These are phyloP conservation scores for Delphinus delphis DNA, from an alignment of 2,113 vertebrate genomes.

Conservation along the genomic window DNA sequence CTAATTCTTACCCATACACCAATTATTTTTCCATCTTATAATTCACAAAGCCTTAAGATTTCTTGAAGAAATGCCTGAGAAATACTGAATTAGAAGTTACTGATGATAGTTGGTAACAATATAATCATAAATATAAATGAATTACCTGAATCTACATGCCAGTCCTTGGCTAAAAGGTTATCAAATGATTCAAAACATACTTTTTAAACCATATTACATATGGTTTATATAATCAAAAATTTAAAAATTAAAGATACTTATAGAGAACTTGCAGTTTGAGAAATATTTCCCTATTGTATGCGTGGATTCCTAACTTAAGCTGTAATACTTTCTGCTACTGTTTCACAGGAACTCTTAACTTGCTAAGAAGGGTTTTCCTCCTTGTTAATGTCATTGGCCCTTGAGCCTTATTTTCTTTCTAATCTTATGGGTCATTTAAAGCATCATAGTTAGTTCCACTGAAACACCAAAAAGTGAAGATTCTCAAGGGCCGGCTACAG, in stretches of 20 bases:
- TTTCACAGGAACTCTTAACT: neutral
- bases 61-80: neutral
- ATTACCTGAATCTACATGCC: neutral
- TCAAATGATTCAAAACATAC: neutral
- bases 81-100: neutral
- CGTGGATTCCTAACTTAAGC: neutral
- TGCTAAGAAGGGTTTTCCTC: neutral
- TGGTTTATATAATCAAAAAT: neutral
- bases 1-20: neutral
- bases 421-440: neutral
- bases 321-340: neutral
- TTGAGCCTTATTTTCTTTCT: neutral
- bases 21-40: neutral
- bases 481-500: neutral
- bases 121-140: neutral
- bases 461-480: neutral
- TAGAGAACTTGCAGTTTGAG: neutral
- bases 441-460: neutral
- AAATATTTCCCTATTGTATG: neutral
- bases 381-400: neutral
- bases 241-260: neutral
- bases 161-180: neutral
- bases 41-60: neutral
- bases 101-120: neutral
- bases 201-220: neutral